Evolutionary conservation across 2,113 vertebrate genomes (phyloP), one percentile per base, ranked within the genome.

Genomic region (Zeus faber): DNA sequence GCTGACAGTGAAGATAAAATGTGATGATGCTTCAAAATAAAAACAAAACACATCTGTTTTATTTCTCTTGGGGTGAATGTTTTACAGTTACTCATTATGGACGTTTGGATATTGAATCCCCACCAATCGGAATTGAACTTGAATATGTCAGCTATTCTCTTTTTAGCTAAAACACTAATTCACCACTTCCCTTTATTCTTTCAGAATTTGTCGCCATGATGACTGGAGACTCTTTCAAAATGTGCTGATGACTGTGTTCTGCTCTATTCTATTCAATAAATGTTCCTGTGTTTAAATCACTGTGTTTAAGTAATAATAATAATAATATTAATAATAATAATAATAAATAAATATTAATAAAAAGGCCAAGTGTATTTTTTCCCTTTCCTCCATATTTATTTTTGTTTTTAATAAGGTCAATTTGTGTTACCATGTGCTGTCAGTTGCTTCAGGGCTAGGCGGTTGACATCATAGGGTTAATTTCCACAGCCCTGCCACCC

Each of bases 141-240:
- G n/a, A n/a, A n/a, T n/a, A n/a, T n/a, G n/a, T n/a, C n/a, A n/a
- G n/a, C n/a, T n/a, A n/a, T n/a, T n/a, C n/a, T n/a, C n/a, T n/a
- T n/a, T n/a, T n/a, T n/a, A n/a, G n/a, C n/a, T n/a, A n/a, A n/a
- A n/a, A n/a, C n/a, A n/a, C n/a, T n/a, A n/a, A n/a, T n/a, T n/a
- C n/a, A n/a, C n/a, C n/a, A n/a, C n/a, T 11, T 64, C 62, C 59
- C 60, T 58, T 27, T 14, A 43, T n/a, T 63, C 29, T 72, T 55
- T 27, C 58, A 86, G 87, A 85, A 72, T 89, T 86, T 48, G 77
- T 89, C 63, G 85, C 82, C 54, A 82, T 83, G 84, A 87, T 89
- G 86, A 90, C 85, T 0, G 73, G 82, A 23, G 67, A 89, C 75
- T 86, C 85, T 23, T 89, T 91, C 62, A 89, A 85, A 67, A 77